A percentile compares a stretch with the other conserved stretches of the same genome.
Evolutionary conservation across 2,888 invertebrate species (phyloP).

Genomic region (Maniola hyperantus): DNA sequence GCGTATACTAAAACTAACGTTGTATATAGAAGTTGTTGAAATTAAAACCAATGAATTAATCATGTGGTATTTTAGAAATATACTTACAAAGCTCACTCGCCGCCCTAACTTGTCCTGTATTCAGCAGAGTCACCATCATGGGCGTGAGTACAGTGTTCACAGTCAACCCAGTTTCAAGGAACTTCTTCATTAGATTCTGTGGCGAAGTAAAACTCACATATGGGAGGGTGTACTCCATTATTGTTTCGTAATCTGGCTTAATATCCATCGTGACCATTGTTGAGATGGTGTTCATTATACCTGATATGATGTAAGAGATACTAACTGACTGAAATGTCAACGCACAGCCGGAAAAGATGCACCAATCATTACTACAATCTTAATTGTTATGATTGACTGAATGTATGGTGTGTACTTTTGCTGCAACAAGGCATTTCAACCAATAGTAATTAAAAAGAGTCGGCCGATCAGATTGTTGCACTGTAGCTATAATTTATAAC

Average conservation of each 20-base stretch:
- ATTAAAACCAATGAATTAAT: too few relatives aligned
- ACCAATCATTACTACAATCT: too few relatives aligned
- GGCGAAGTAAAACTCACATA: conserved; percentile 76
- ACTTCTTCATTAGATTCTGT: conserved; percentile 75
- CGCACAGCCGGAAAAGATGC: too few relatives aligned
- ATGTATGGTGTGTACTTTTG: too few relatives aligned
- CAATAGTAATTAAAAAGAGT: too few relatives aligned
- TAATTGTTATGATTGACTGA: too few relatives aligned
- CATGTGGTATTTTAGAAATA: too few relatives aligned
- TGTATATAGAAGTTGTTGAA: too few relatives aligned
- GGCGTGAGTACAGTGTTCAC: conserved; percentile 68
- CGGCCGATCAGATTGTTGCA: too few relatives aligned
- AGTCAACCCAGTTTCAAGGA: conserved; percentile 67
- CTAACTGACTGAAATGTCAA: neutral
- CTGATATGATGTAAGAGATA: conserved; percentile 48
- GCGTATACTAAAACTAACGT: too few relatives aligned
- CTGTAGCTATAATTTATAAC: too few relatives aligned
- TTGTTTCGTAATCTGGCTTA: conserved; percentile 81
- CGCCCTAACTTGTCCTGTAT: conserved; percentile 66
- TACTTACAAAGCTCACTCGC: conserved; percentile 78
- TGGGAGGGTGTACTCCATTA: conserved; percentile 81
- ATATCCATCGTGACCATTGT: conserved; percentile 81
- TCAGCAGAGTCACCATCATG: conserved; percentile 72
- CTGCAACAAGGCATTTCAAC: too few relatives aligned
- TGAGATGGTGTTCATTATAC: conserved; percentile 77